Conservation (phyloP, 1,140 invertebrate genomes). For the Sipha flava region DNA sequence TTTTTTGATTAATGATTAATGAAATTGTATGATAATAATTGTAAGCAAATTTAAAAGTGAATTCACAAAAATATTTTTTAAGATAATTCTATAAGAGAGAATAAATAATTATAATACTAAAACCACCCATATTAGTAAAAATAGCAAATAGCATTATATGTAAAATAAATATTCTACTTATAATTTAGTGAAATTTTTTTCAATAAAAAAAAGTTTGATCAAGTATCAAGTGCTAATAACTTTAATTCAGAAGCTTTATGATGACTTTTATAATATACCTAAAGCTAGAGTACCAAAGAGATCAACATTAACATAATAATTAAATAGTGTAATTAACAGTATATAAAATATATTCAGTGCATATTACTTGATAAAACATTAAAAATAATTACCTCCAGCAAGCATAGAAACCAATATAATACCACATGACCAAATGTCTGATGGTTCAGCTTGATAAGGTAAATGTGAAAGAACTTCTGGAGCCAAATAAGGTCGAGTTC, state of each 20-base stretch:
- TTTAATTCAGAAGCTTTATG: slow-evolving; percentile 67
- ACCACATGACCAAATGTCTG: slow-evolving; percentile 94
- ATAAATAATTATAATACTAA: too few relatives aligned
- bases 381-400: slow-evolving; percentile 71
- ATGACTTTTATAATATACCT: slow-evolving; percentile 46
- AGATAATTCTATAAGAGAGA: too few relatives aligned
- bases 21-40: too few relatives aligned
- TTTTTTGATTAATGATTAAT: too few relatives aligned
- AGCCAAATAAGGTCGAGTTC: slow-evolving; percentile 89
- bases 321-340: background rate
- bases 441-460: slow-evolving; percentile 80
- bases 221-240: slow-evolving; percentile 44
- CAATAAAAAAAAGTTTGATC: slow-evolving; percentile 39
- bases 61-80: too few relatives aligned
- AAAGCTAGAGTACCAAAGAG: slow-evolving; percentile 69
- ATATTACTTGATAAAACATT: too few relatives aligned
- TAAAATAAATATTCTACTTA: too few relatives aligned
- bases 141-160: too few relatives aligned
- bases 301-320: background rate
- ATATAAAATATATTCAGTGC: background rate
- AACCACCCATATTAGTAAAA: too few relatives aligned
- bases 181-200: too few relatives aligned
- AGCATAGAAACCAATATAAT: slow-evolving; percentile 88
- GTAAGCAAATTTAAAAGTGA: too few relatives aligned
- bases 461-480: slow-evolving; percentile 71